Percentiles rank a stretch among this genome's conserved stretches.
Conservation (phyloP, 2,797 vertebrate genomes). For the Coranthus polyacanthus region DNA sequence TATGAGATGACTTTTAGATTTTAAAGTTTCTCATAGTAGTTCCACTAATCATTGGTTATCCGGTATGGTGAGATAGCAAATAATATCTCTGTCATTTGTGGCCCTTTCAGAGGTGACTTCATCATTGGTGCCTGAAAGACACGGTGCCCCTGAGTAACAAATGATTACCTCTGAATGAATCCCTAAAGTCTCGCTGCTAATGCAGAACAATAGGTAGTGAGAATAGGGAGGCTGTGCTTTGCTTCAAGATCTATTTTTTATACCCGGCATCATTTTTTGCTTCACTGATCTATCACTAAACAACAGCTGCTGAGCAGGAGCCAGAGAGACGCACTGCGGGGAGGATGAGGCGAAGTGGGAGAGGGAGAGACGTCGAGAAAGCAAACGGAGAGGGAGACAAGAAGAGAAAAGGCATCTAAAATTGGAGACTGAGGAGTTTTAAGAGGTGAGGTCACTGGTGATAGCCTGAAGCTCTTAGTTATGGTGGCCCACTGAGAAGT, state of each 20-base stretch:
- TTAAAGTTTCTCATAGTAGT: conserved; percentile 47
- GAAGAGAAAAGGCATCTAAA: conserved; percentile 65
- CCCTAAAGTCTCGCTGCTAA: conserved; percentile 84
- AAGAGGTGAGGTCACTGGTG: conserved; percentile 80
- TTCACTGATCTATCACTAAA: conserved; percentile 95
- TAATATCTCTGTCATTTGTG: conserved; percentile 86
- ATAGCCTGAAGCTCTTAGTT: conserved; percentile 83
- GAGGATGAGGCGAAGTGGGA: conserved; percentile 66
- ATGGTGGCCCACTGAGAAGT: conserved; percentile 77
- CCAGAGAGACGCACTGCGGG: conserved; percentile 71
- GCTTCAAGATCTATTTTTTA: conserved; percentile 88
- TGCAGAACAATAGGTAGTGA: conserved; percentile 87
- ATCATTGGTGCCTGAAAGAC: conserved; percentile 88
- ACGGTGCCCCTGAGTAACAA: conserved; percentile 86
- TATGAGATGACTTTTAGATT: conserved; percentile 54
- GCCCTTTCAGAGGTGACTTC: conserved; percentile 89
- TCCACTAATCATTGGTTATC: conserved; percentile 78
- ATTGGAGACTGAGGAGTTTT: conserved; percentile 76
- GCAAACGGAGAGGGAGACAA: conserved; percentile 51
- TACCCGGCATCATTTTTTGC: conserved; percentile 91
- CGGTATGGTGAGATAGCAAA: conserved; percentile 72
- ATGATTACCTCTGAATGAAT: conserved; percentile 91
- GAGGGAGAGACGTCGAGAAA: conserved; percentile 53
- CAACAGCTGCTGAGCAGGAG: conserved; percentile 89
- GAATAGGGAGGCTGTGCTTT: conserved; percentile 76